A percentile compares a stretch with the other conserved stretches of the same genome.
Conservation (phyloP, 2,888 invertebrate genomes). For the Coenonympha glycerion region DNA sequence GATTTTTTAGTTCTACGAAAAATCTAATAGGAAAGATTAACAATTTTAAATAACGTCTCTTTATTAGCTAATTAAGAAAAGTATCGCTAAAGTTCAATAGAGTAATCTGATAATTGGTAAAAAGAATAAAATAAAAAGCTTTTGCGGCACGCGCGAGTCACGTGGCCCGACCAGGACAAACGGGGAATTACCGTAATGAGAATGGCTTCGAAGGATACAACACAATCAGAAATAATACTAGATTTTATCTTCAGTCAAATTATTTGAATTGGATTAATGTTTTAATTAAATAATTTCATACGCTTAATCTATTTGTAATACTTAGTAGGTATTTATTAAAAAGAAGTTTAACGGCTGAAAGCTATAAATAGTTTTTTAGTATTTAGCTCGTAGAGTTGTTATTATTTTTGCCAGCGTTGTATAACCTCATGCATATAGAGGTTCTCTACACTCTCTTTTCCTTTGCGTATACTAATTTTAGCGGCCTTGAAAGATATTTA, state of each 20-base stretch:
- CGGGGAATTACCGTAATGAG: slow-evolving; percentile 44
- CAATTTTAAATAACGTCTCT: background rate
- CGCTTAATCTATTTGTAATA: no score
- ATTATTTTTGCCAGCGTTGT: no score
- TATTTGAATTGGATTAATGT: background rate
- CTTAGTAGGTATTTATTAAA: no score
- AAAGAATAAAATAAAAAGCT: slow-evolving; percentile 12
- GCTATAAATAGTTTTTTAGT: background rate
- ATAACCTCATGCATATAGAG: no score
- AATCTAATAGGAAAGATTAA: background rate
- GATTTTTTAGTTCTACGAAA: no score
- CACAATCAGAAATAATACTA: slow-evolving; percentile 3
- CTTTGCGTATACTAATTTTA: no score
- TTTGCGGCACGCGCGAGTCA: slow-evolving; percentile 23
- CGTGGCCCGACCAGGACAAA: slow-evolving; percentile 36
- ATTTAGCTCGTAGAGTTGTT: no score
- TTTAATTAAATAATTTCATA: background rate
- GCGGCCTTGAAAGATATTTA: no score
- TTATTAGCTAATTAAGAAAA: slow-evolving; percentile 7
- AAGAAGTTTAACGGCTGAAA: no score
- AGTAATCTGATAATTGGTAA: slow-evolving; percentile 25
- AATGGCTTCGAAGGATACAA: slow-evolving; percentile 7
- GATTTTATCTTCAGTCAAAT: background rate
- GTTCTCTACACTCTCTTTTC: no score
- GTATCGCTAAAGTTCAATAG: slow-evolving; percentile 8